Evolutionary conservation across 2,113 vertebrate species (phyloP).

Genomic region (Oreochromis aureus): DNA sequence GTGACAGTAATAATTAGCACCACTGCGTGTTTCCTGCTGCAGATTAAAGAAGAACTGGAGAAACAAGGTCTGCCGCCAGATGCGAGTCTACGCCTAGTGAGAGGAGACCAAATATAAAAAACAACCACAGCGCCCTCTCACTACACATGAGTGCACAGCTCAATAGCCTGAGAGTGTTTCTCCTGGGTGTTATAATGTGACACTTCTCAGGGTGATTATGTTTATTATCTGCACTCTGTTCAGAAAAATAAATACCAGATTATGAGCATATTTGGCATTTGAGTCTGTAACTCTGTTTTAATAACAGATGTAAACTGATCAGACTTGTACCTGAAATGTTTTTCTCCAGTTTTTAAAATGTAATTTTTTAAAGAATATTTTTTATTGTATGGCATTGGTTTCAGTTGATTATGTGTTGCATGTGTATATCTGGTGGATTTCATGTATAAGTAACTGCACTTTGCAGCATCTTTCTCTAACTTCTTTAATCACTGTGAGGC

Average conservation of each 20-base stretch:
- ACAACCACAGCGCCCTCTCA: not conserved
- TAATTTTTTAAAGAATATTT: not conserved
- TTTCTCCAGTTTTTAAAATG: not conserved
- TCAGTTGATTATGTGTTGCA: not conserved
- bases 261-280: not conserved
- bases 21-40: not conserved
- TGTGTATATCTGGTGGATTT: not conserved
- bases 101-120: not conserved
- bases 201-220: not conserved
- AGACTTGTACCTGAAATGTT: not conserved
- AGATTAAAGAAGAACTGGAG: not conserved
- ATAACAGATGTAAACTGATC: not conserved
- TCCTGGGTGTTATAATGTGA: not conserved
- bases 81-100: not conserved
- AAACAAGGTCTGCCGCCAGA: not conserved
- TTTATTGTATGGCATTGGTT: not conserved
- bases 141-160: not conserved
- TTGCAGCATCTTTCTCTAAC: not conserved
- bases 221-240: not conserved
- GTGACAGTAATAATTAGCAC: not conserved
- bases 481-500: not conserved
- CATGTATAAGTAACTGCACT: not conserved
- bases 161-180: not conserved
- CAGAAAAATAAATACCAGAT: not conserved
- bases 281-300: not conserved